Base-by-base conservation (phyloP, 2,888 invertebrate species). In the Phymatocera aterrima region DNA sequence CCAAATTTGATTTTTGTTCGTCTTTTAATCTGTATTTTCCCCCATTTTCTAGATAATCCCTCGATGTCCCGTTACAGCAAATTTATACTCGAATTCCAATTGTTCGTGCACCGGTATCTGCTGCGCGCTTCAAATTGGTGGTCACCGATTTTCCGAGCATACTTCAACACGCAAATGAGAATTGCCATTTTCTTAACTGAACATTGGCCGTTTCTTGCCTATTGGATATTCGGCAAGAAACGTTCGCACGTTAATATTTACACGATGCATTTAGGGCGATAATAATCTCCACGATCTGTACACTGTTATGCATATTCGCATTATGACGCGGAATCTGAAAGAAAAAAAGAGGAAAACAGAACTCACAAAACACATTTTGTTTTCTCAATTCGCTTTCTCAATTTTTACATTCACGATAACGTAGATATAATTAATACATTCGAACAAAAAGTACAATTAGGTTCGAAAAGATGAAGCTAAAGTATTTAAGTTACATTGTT, bases 131-230 rank as follows among this genome's bases (percentile, higher is more conserved):
- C 80, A n/a, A 82, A 89, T 60, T 86, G 91, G 84, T 90, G 89
- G 83, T 86, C 90, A 0, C 40, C 81, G 31, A 79, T 94, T 74
- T 93, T 94, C 21, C 92, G 95, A 10, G 88, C 92, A 60, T 93
- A 93, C 83, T 92, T 95, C 74, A 96, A 96, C 86, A 87, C 91
- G 31, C 91, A 93, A 72, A 93, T 94, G 86, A 91, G 91, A 84
- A 85, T 94, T 1, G 91, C 93, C 24, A 87, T 95, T 21, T 92
- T 93, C 81, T 86, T 96, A 0, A 94, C 95, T 88, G 93, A 93
- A 82, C 92, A 94, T 77, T 94, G 93, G 84, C 96, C 96, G 0
- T 94, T 94, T 82, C 84, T 96, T 60, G 95, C 95, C 0, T 94
- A 94, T 88, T 93, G 93, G 84, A 92, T 91, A 51, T 95, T 93